phyloP scores from a whole-genome alignment of 2,113 vertebrate genomes.

The Menura novaehollandiae region DNA sequence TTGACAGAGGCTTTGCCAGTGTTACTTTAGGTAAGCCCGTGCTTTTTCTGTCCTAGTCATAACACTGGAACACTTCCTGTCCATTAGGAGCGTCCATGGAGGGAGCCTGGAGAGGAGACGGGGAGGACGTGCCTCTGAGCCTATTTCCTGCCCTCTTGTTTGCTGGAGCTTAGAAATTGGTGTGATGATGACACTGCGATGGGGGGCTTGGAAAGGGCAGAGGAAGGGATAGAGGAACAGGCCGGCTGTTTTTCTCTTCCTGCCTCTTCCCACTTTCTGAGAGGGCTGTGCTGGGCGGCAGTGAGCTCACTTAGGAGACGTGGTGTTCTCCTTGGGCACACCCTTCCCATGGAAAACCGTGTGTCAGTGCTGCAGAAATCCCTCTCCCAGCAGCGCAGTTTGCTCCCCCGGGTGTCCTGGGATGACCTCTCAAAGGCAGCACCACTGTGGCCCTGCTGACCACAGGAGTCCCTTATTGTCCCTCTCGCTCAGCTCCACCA shows the following conservation, averaged over 20 bases:
- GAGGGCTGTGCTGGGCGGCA: background rate
- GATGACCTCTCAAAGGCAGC: background rate
- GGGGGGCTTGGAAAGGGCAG: background rate
- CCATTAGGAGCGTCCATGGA: background rate
- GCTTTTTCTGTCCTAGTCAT: constrained; percentile 66
- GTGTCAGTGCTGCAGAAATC: background rate
- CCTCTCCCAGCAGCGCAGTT: background rate
- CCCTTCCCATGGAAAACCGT: background rate
- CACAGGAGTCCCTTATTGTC: background rate
- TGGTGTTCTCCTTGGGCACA: background rate
- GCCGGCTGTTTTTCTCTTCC: background rate
- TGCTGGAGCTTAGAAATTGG: background rate
- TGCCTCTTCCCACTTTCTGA: background rate
- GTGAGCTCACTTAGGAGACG: background rate
- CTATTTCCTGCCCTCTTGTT: background rate
- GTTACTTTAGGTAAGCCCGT: constrained; percentile 72
- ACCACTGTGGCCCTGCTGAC: background rate
- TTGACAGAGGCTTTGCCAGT: constrained; percentile 41
- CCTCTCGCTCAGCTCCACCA: background rate
- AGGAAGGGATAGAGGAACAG: background rate
- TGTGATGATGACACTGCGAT: background rate
- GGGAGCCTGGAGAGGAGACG: background rate
- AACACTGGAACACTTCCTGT: constrained; percentile 72
- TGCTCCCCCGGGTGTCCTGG: background rate
- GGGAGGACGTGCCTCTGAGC: background rate